phyloP scores from a whole-genome alignment of 2,888 invertebrate genomes.

The Pristionchus japonicus region DNA sequence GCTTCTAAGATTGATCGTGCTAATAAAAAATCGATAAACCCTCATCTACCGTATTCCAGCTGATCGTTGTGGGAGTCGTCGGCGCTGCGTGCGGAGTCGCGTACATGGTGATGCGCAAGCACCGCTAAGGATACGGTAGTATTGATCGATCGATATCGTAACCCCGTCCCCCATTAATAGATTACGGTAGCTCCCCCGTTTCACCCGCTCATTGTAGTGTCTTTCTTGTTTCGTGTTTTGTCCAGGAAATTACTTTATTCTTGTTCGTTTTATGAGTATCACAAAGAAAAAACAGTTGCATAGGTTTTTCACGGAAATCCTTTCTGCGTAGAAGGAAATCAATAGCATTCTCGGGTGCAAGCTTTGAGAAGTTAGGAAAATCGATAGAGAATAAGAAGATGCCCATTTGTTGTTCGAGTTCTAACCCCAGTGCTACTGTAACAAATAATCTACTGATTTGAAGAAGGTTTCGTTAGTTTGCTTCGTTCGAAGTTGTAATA shows the following conservation, averaged over 20 bases:
- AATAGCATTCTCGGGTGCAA: not conserved
- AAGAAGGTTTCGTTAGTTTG: not conserved
- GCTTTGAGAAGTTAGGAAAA: slow-evolving; percentile 25
- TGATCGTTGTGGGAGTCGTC: not conserved
- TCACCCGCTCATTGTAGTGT: not conserved
- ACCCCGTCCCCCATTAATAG: not conserved
- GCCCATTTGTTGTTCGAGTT: slow-evolving; percentile 6
- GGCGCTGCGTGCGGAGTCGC: not conserved
- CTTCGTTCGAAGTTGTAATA: not conserved
- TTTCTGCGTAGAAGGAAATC: not conserved
- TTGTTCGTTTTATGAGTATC: not conserved
- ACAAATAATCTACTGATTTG: not conserved
- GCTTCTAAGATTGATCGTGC: no score
- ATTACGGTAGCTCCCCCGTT: slow-evolving; percentile 8
- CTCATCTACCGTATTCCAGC: not conserved
- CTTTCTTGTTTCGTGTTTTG: not conserved
- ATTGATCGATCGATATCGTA: not conserved
- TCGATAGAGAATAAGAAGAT: not conserved
- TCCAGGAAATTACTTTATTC: not conserved
- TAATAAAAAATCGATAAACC: no score
- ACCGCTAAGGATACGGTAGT: slow-evolving; percentile 37
- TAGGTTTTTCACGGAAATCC: not conserved
- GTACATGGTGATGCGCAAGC: slow-evolving; percentile 12
- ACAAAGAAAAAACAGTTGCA: slow-evolving; percentile 12
- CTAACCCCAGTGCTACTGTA: slow-evolving; percentile 21